phyloP scores from a whole-genome alignment of 2,797 vertebrate genomes.

The Onychomys torridus region DNA sequence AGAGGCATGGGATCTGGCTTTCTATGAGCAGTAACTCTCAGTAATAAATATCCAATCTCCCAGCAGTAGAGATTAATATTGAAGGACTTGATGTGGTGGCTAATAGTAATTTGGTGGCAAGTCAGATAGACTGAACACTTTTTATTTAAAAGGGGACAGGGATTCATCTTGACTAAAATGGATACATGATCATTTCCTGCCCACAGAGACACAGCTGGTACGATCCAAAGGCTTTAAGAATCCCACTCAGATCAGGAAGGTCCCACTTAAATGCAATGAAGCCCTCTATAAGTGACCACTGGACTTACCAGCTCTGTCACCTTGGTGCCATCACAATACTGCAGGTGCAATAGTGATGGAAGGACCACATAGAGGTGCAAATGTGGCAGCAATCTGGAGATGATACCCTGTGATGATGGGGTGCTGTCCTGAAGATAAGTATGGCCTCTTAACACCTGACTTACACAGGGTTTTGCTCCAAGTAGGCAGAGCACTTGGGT shows the following conservation, averaged over 20 bases:
- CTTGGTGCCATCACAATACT: background rate
- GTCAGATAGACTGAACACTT: background rate
- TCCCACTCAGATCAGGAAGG: background rate
- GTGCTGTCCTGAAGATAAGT: background rate
- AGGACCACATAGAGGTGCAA: background rate
- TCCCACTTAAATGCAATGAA: constrained; percentile 5
- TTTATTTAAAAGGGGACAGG: background rate
- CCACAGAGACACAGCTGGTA: background rate
- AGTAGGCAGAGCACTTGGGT: background rate
- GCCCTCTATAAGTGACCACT: background rate
- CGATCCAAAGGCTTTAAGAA: background rate
- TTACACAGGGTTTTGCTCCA: background rate
- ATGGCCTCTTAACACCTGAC: background rate
- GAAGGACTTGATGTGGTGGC: background rate
- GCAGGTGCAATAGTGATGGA: background rate
- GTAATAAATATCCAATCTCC: constrained; percentile 2
- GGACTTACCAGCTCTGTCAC: background rate
- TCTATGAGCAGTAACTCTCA: background rate
- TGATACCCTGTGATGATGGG: background rate
- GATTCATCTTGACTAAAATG: constrained; percentile 32
- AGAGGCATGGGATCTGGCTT: background rate
- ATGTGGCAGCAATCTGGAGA: background rate
- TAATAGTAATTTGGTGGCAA: background rate
- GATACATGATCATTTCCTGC: background rate
- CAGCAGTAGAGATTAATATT: background rate